phyloP scores from a whole-genome alignment of 2,113 vertebrate genomes.

The Bos indicus region DNA sequence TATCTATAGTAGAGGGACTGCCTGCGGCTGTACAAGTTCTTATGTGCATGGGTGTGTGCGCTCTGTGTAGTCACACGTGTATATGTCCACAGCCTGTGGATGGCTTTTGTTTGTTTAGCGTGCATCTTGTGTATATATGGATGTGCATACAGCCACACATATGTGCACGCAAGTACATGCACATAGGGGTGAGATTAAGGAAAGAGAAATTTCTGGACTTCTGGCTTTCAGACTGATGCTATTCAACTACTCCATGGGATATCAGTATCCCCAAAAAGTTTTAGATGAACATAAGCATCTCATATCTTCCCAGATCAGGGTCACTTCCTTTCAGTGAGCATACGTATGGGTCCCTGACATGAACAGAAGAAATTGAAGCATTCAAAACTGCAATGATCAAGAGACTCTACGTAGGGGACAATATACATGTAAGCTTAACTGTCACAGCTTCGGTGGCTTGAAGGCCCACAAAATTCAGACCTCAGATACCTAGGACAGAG shows the following conservation, averaged over 20 bases:
- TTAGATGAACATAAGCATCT: background rate
- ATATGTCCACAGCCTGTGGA: background rate
- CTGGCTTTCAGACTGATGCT: background rate
- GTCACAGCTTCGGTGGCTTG: background rate
- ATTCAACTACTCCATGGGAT: background rate
- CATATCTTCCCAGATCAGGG: background rate
- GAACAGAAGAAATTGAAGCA: background rate
- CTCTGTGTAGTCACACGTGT: background rate
- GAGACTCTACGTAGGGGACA: background rate
- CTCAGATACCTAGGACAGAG: background rate
- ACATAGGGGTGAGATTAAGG: background rate
- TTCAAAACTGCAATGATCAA: background rate
- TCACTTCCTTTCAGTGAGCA: background rate
- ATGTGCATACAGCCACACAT: rapidly evolving
- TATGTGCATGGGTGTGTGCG: background rate
- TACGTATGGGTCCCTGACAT: background rate
- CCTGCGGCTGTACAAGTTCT: background rate
- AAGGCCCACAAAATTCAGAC: background rate
- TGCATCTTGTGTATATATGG: background rate
- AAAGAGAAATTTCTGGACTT: background rate
- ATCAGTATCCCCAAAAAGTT: background rate
- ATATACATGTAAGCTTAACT: background rate
- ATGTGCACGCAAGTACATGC: background rate
- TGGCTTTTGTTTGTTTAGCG: background rate
- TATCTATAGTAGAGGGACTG: background rate